Evolutionary conservation across 2,888 invertebrate species (phyloP), one percentile per base, ranked within the genome.

Genomic region (Norana najaformis): DNA sequence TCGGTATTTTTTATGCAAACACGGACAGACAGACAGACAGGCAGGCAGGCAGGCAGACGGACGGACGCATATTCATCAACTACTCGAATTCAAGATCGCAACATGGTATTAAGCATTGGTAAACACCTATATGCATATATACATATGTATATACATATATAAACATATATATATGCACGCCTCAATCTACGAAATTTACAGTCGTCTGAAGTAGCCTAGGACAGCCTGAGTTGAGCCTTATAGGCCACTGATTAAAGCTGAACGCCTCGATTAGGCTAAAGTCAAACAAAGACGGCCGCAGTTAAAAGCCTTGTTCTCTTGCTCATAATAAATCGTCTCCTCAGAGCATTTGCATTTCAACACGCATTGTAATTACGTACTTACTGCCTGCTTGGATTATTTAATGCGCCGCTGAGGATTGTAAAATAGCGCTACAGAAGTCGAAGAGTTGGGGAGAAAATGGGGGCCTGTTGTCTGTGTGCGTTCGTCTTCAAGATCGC

Each of bases 391-490:
- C 20, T 23, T 47, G 47, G 47, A 47, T 23, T 47, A 23, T 23
- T 16, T 23, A 20, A 6, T 4, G 69, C 30, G 5, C 4, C n/a
- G 11, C n/a, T n/a, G n/a, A n/a, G 69, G 69, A 69, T n/a, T 69
- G 69, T 1, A 34, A 47, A 20, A 0, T 20, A 53, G 36, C 69
- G 35, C 69, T n/a, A 41, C 37, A 53, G 37, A 37, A 89, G 69
- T 69, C 8, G 69, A 30, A 69, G 35, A 88, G n/a, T 39, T 34
- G 39, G 37, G 23, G n/a, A 35, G 83, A 89, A 89, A 35, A 90
- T 90, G 90, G 90, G 90, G 5, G 85, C 88, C 85, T 90, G 90
- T 23, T 90, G 90, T 39, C 47, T 90, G 6, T 90, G 88, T 39
- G 85, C 90, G 20, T 90, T 34, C 34, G 88, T 90, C 88, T 90